Evolutionary conservation across 2,888 invertebrate species (phyloP).

Genomic region (Hemaris fuciformis): DNA sequence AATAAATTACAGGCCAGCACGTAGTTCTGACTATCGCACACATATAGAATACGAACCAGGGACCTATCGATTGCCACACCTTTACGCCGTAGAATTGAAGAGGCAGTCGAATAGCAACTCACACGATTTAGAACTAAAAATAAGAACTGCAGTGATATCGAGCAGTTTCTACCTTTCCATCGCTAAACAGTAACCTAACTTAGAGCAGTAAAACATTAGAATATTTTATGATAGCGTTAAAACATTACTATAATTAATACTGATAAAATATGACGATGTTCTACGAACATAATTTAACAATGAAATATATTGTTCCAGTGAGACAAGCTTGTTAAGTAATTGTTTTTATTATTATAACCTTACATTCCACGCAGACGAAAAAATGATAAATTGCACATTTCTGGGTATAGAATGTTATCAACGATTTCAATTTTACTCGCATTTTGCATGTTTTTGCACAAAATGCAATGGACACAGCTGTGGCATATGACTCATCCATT

Average conservation of each 20-base stretch:
- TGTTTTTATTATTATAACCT: background rate
- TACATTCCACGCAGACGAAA: background rate
- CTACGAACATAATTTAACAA: background rate
- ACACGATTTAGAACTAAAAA: too few species aligned
- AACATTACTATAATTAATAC: background rate
- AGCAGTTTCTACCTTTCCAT: too few species aligned
- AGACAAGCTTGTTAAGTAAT: background rate
- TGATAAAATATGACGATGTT: background rate
- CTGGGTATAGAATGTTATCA: background rate
- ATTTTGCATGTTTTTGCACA: background rate
- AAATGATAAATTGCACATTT: background rate
- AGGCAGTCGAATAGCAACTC: too few species aligned
- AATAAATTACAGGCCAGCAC: too few species aligned
- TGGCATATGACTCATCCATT: background rate
- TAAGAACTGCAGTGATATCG: too few species aligned
- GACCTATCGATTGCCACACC: too few species aligned
- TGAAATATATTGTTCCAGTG: background rate
- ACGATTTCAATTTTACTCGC: background rate
- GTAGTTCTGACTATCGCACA: too few species aligned
- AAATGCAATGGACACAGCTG: background rate
- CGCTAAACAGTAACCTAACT: too few species aligned
- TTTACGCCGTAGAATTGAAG: too few species aligned
- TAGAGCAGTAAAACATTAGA: background rate
- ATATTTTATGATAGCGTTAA: too few species aligned
- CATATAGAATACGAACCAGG: too few species aligned